Evolutionary conservation across 2,888 invertebrate species (phyloP), one percentile per base, ranked within the genome.

Genomic region (Caenorhabditis japonica): DNA sequence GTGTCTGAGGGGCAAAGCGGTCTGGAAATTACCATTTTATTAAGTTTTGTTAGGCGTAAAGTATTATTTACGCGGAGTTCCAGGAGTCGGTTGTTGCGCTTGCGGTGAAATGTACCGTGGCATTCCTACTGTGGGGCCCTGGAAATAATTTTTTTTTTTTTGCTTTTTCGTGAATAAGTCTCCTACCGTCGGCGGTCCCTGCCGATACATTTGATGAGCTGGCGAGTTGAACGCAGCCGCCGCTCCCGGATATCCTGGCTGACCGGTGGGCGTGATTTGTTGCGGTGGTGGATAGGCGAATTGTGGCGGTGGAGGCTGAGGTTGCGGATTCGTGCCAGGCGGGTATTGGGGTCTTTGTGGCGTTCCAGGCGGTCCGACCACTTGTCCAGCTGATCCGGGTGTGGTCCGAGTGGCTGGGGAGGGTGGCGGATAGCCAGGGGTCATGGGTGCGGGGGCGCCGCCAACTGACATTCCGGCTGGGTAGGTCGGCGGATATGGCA

Each of bases 31-130:
- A 13, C 15, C n/a, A 38, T 38, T 38, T 38, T 38, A 13, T 13
- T n/a, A 38, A 38, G 3, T 38, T 13, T 4, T 38, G 12, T 5
- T 13, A 10, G 30, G 30, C 10, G 30, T 5, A 30, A 10, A 10
- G 30, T 5, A 30, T 36, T 8, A 49, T 33, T 34, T 49, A 33
- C 33, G 30, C 13, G 49, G 34, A 33, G 49, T 33, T 44, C 62
- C 62, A 36, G 58, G 60, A 12, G 66, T 43, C 12, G 53, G 47
- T 33, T 60, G 66, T 19, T 38, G 39, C 7, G 33, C 33, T 52
- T 64, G 64, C 17, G 73, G 73, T 1, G 73, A 73, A n/a, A 73
- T 73, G 38, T 68, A 73, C 30, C 60, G 72, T 13, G 60, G 52
- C 53, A 59, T 59, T 39, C 41, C 70, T 7, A 41, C 70, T 7